Percentiles rank a stretch among this genome's conserved stretches.
Conservation (phyloP, 2,113 vertebrate species). For the Jacana jacana region DNA sequence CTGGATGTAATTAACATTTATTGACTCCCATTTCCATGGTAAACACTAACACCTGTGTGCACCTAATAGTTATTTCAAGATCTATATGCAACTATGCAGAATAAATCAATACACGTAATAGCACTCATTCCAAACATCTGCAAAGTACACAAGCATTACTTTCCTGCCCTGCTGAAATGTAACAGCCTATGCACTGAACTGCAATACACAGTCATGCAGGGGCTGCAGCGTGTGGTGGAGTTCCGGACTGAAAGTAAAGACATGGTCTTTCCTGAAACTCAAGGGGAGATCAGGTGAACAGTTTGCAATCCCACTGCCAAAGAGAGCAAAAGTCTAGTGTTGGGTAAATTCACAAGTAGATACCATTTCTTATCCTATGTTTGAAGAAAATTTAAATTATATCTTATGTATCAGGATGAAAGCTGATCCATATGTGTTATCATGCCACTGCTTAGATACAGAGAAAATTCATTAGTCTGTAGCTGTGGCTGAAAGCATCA, state of each 20-base stretch:
- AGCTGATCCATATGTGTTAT: neutral
- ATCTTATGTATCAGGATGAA: neutral
- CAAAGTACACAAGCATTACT: neutral
- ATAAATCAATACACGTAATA: constrained; percentile 3
- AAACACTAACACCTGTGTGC: neutral
- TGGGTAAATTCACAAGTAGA: neutral
- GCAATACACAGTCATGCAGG: neutral
- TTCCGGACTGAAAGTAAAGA: neutral
- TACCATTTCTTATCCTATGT: neutral
- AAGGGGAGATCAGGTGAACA: neutral
- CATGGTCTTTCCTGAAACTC: neutral
- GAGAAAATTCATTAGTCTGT: neutral
- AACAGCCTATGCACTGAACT: neutral
- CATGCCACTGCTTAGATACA: neutral
- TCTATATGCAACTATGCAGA: neutral
- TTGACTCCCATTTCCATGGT: constrained; percentile 20
- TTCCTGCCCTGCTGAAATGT: neutral
- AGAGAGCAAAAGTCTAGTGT: neutral
- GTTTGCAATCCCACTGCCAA: neutral
- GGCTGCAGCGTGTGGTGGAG: neutral
- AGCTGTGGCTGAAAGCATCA: neutral
- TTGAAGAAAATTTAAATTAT: neutral
- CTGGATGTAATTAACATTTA: constrained; percentile 52
- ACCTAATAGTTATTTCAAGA: constrained; percentile 36
- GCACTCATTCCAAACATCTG: neutral